Evolutionary conservation across 2,888 invertebrate genomes (phyloP).

Genomic region (Seira sanloemensis): DNA sequence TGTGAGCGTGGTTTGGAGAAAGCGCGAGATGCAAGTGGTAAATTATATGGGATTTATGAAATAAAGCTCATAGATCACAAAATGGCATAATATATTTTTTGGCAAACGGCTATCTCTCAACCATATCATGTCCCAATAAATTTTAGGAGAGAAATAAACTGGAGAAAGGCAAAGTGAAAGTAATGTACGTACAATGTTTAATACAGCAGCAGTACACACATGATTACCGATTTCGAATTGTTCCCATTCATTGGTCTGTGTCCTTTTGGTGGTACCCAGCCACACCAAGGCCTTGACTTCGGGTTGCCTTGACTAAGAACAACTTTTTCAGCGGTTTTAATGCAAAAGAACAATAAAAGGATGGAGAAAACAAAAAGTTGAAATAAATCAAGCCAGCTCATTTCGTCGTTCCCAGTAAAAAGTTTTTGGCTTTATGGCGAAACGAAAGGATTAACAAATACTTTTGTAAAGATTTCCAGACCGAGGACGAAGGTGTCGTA

Average conservation of each 20-base stretch:
- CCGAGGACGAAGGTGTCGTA: too few relatives aligned
- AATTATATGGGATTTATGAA: constrained; percentile 21
- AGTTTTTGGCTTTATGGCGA: not conserved
- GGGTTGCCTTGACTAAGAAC: not conserved
- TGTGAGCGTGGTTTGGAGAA: not conserved
- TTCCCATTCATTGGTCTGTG: not conserved
- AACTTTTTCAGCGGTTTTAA: not conserved
- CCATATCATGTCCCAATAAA: not conserved
- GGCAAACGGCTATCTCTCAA: not conserved
- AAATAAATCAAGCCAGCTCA: not conserved
- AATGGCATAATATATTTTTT: not conserved
- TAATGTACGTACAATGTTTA: not conserved
- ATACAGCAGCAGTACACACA: not conserved
- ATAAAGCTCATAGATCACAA: constrained; percentile 28
- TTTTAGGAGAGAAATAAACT: not conserved
- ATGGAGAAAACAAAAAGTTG: not conserved
- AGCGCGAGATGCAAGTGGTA: constrained; percentile 6
- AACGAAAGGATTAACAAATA: not conserved
- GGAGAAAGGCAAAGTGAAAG: not conserved
- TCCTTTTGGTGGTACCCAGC: not conserved
- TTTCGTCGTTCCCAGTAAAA: not conserved
- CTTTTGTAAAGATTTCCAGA: not conserved
- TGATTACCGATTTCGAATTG: not conserved
- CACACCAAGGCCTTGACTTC: not conserved
- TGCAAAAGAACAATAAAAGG: not conserved